These are phyloP conservation scores for Antigone vipio DNA, from an alignment of 2,113 vertebrate genomes.

Conservation along the genomic window DNA sequence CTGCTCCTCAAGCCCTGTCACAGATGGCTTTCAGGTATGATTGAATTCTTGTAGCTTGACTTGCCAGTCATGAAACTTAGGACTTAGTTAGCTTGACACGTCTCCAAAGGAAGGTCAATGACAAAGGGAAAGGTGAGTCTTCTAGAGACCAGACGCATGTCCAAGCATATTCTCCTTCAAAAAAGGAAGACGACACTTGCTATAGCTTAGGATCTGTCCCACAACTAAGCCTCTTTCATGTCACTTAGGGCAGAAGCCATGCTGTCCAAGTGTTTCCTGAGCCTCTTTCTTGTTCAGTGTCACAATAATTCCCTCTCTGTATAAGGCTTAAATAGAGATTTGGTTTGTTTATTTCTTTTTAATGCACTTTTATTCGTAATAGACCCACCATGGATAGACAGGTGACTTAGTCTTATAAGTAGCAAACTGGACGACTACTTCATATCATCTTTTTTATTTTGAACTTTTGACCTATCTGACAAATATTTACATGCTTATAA, in stretches of 20 bases:
- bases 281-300: background rate
- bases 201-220: background rate
- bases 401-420: background rate
- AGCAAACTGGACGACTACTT: background rate
- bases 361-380: background rate
- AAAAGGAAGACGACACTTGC: background rate
- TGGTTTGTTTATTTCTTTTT: background rate
- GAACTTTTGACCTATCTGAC: background rate
- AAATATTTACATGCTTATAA: background rate
- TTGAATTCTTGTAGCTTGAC: background rate
- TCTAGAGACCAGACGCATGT: background rate
- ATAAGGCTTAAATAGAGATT: background rate
- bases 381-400: background rate
- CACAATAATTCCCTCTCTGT: background rate
- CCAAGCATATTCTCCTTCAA: background rate
- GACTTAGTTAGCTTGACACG: no score
- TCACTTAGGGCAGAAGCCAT: background rate
- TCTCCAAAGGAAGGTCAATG: background rate
- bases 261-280: background rate
- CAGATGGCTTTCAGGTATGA: background rate
- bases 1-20: background rate
- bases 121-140: background rate
- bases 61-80: background rate
- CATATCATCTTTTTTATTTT: background rate
- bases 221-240: accelerated